Evolutionary conservation across 2,113 vertebrate genomes (phyloP).

Genomic region (Saiga tatarica): DNA sequence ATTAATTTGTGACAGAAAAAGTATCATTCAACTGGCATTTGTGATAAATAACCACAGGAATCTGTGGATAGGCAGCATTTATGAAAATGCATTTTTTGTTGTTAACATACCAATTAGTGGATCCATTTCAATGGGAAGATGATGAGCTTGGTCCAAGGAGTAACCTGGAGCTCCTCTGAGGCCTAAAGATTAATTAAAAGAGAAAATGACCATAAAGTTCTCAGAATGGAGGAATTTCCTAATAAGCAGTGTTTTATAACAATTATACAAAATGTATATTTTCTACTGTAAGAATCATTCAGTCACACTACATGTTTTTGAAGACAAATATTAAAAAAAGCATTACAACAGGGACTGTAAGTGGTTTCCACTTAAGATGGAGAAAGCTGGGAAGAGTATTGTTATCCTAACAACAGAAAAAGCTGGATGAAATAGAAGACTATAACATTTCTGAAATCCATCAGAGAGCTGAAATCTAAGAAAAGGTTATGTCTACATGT

Average conservation of each 20-base stretch:
- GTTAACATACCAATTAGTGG: slow-evolving; percentile 92
- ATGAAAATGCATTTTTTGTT: slow-evolving; percentile 42
- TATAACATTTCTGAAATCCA: background rate
- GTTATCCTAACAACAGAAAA: background rate
- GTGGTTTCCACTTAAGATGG: background rate
- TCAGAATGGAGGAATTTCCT: background rate
- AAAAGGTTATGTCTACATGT: background rate
- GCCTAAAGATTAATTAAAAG: slow-evolving; percentile 81
- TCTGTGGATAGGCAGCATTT: slow-evolving; percentile 15
- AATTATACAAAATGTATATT: background rate
- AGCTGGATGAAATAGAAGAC: background rate
- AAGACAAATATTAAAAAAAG: background rate
- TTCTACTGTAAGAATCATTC: background rate
- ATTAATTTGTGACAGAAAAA: slow-evolving; percentile 17
- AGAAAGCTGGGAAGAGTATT: background rate
- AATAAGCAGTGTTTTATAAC: background rate
- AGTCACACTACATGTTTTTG: background rate
- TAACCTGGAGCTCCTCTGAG: slow-evolving; percentile 97
- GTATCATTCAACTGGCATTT: slow-evolving; percentile 42
- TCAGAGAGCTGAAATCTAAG: background rate
- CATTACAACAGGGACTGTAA: background rate
- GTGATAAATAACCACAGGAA: slow-evolving; percentile 46
- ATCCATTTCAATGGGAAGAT: slow-evolving; percentile 99
- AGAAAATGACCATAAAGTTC: background rate
- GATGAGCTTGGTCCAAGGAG: slow-evolving; percentile 97